Evolutionary conservation across 2,113 vertebrate genomes (phyloP), one percentile per base, ranked within the genome.

Genomic region (Pavo muticus): DNA sequence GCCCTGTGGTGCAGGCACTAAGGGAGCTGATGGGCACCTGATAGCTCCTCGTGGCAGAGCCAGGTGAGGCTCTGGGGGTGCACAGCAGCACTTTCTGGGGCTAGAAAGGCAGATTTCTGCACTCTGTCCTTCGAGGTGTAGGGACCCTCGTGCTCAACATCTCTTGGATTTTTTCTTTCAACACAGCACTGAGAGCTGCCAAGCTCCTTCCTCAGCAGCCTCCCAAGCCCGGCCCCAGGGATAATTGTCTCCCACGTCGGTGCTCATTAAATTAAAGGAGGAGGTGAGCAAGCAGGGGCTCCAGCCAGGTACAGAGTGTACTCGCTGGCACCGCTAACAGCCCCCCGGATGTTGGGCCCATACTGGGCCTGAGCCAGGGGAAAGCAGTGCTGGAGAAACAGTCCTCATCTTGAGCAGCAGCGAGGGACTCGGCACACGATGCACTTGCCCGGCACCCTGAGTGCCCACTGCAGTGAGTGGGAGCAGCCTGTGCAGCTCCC

Each of bases 241-340:
- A 64, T 95, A 70, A 95, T 90, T 50, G 72, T 95, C 92, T 90
- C 52, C 82, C 76, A 59, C 74, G 32, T 86, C 68, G 48, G 78
- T 84, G 90, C 93, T 82, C 95, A 63, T 91, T 83, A 90, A 78
- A 81, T 84, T 64, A 88, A 94, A 93, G 89, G 74, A 95, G 84
- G 79, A 90, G 80, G 73, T 48, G 86, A 94, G 86, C 74, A 72
- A 88, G 37, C 54, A 48, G 80, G 79, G 76, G 57, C 81, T 85
- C 70, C 23, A 6, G 84, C 29, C 37, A 87, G 93, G 92, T 78
- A 77, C 8, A 1, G 56, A 2, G 27, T 44, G 63, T 76, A 29
- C 73, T 81, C 7, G 52, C 50, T 77, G 81, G 87, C 56, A 27
- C 4, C 2, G 19, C 6, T 30, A 65, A 64, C 3, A 61, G 81